Evolutionary conservation across 2,888 invertebrate species (phyloP).

Genomic region (Heliconius hortense): DNA sequence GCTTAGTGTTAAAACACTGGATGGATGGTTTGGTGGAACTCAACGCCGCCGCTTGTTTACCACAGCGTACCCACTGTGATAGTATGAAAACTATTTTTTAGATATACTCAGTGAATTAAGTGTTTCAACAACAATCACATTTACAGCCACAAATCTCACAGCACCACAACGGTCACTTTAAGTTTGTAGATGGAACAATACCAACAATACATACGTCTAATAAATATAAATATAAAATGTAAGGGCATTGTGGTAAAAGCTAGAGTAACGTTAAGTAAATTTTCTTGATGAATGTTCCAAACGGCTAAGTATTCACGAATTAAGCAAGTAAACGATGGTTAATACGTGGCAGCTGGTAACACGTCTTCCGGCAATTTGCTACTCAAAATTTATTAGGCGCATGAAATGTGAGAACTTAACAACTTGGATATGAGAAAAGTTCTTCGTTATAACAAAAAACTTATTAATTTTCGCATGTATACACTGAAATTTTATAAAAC

Average conservation of each 20-base stretch:
- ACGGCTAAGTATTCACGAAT: constrained; percentile 13
- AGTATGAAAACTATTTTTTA: too few species aligned
- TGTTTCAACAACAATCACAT: too few species aligned
- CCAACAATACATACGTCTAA: not conserved
- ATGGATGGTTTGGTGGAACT: too few species aligned
- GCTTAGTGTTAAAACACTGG: too few species aligned
- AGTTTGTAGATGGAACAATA: too few species aligned
- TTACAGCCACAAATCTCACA: too few species aligned
- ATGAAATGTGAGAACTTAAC: constrained; percentile 34
- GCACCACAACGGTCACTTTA: too few species aligned
- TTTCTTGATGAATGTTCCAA: constrained; percentile 19
- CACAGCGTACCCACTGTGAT: too few species aligned
- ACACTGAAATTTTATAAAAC: constrained; percentile 12
- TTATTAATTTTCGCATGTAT: constrained; percentile 8
- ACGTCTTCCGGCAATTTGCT: constrained; percentile 36
- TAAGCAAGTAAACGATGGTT: constrained; percentile 33
- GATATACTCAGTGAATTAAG: too few species aligned
- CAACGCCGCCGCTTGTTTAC: too few species aligned
- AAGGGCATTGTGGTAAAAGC: not conserved
- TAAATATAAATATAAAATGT: not conserved
- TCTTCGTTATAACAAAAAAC: constrained; percentile 10
- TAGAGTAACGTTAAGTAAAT: not conserved
- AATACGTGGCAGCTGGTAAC: constrained; percentile 37
- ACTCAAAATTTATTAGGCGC: constrained; percentile 40
- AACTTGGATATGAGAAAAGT: constrained; percentile 36